Conservation (phyloP, 2,113 vertebrate species). For the Paramisgurnus dabryanus region DNA sequence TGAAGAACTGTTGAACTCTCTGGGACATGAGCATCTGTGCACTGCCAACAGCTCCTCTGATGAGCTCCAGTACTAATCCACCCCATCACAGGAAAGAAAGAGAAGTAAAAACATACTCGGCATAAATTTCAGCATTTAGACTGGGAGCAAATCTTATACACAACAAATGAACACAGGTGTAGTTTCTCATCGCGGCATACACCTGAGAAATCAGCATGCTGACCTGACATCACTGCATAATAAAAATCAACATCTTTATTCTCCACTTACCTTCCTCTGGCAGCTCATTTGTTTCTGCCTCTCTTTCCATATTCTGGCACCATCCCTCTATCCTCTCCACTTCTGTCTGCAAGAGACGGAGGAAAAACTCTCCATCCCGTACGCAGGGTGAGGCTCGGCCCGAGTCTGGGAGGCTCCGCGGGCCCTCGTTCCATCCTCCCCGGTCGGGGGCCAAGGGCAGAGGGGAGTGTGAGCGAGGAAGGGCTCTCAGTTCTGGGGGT, state of each 20-base stretch:
- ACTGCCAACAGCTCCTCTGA: conserved; percentile 91
- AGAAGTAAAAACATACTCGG: not conserved
- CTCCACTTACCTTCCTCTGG: conserved; percentile 84
- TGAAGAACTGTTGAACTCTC: conserved; percentile 98
- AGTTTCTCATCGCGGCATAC: not conserved
- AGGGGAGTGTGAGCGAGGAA: conserved; percentile 72
- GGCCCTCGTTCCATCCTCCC: conserved; percentile 81
- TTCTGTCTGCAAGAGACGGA: conserved; percentile 91
- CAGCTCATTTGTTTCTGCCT: conserved; percentile 93
- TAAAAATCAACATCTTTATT: not conserved
- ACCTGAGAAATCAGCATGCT: not conserved
- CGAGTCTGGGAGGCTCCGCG: conserved; percentile 92
- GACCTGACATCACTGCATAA: not conserved
- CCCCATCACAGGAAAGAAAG: not conserved
- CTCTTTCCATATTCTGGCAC: conserved; percentile 97
- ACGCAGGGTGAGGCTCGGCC: conserved; percentile 92
- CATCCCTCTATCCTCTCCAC: conserved; percentile 97
- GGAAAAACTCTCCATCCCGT: conserved; percentile 94
- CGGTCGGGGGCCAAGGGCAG: conserved; percentile 75
- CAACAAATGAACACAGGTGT: not conserved
- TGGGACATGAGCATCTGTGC: conserved; percentile 98
- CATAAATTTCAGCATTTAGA: not conserved
- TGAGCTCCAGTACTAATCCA: conserved; percentile 88
- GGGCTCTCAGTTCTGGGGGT: conserved; percentile 72
- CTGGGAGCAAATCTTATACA: not conserved